Conservation (phyloP, 2,113 vertebrate species). For the Etheostoma cragini region DNA sequence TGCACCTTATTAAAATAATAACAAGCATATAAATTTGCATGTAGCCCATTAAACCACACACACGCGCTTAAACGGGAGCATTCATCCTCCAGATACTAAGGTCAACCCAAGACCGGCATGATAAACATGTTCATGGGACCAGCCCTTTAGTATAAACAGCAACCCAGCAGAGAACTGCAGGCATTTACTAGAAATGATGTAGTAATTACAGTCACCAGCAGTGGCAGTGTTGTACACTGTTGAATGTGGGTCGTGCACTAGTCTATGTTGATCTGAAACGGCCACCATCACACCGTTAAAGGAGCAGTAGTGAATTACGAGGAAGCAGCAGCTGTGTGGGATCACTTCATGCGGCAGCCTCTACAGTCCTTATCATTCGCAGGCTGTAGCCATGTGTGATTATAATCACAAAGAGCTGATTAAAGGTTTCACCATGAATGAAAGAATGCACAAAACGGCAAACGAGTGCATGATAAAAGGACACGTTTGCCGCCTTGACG, state of each 20-base stretch:
- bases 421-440: not conserved
- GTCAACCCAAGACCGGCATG: not conserved
- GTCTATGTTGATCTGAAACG: not conserved
- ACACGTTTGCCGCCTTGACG: too few relatives aligned
- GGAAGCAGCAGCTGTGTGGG: not conserved
- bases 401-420: too few relatives aligned
- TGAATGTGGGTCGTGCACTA: not conserved
- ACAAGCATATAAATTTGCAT: not conserved
- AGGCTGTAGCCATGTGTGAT: not conserved
- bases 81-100: not conserved
- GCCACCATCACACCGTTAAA: not conserved
- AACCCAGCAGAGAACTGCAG: conserved; percentile 11
- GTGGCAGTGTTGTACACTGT: conserved; percentile 19
- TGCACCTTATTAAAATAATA: not conserved
- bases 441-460: not conserved
- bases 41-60: not conserved
- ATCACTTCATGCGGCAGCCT: not conserved
- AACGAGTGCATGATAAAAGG: not conserved
- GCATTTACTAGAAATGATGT: conserved; percentile 79
- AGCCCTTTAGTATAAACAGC: conserved; percentile 59
- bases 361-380: not conserved
- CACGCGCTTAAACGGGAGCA: not conserved
- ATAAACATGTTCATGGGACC: conserved; percentile 26
- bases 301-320: not conserved
- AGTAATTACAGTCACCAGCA: conserved; percentile 21